Evolutionary conservation across 2,113 vertebrate species (phyloP).

Genomic region (Lagopus leucura): DNA sequence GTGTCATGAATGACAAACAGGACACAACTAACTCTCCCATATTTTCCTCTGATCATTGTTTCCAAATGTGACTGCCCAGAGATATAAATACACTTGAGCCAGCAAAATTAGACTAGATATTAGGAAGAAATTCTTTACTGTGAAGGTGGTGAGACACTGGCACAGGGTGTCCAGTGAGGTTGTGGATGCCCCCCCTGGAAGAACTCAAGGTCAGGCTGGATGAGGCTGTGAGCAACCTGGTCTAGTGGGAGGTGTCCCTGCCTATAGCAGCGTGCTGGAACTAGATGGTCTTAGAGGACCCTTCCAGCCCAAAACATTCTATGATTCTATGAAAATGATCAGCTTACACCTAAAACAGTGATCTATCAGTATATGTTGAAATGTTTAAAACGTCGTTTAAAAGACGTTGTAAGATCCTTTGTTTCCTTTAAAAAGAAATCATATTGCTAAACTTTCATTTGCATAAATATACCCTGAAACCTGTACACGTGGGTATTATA

Average conservation of each 20-base stretch:
- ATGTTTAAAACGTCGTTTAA: not conserved
- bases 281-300: too few relatives aligned
- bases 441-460: not conserved
- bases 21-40: not conserved
- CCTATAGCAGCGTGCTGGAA: too few relatives aligned
- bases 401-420: not conserved
- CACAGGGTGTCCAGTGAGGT: too few relatives aligned
- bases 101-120: not conserved
- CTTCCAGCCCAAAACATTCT: too few relatives aligned
- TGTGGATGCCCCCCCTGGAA: too few relatives aligned
- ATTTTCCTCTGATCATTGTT: conserved; percentile 13
- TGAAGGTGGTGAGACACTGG: too few relatives aligned
- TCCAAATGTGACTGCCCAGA: not conserved
- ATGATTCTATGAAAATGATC: not conserved
- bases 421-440: not conserved
- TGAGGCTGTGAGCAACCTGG: too few relatives aligned
- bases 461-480: not conserved
- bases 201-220: too few relatives aligned
- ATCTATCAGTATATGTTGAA: not conserved
- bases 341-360: not conserved
- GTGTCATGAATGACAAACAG: not conserved
- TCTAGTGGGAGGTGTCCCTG: too few relatives aligned
- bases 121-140: too few relatives aligned
- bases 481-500: not conserved
- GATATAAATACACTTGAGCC: not conserved